Base-by-base conservation (phyloP, 2,797 vertebrate species). In the Xerus rutilus region DNA sequence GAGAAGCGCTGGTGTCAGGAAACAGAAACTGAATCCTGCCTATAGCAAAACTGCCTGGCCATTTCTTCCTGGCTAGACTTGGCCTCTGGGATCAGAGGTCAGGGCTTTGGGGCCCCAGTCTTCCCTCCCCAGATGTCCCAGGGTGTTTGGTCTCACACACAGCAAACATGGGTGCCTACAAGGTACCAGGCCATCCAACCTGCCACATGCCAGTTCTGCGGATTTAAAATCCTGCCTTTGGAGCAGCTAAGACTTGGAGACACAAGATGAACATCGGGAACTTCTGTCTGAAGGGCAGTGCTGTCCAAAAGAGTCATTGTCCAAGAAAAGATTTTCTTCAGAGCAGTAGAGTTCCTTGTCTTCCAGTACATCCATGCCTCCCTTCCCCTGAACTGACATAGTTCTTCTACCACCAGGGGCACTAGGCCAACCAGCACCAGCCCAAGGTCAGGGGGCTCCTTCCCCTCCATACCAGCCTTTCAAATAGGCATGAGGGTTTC, bases 1-100 rank as follows among this genome's bases (percentile, higher is more conserved):
- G 93, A 92, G 86, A 47, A 89, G 39, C 21, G 59, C 43, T 43
- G 85, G 54, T 45, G 10, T 39, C 47, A 20, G 93, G 97, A 98
- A 98, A 98, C 11, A 89, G 97, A 98, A 98, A 98, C 96, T 39
- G 86, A 98, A 95, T n/a, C 78, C 69, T 87, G 81, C 28, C 39
- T 21, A 1, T 8, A 39, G 39, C 45, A 81, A 96, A 89, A 67
- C n/a, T 10, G 5, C 43, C 7, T 77, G 74, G 49, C 30, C 76
- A n/a, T 47, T 45, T 47, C 54, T 45, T 59, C 35, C 14, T 28
- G 54, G 32, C 78, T 4, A 12, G n/a, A 67, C 67, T 57, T 59
- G 47, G 83, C 64, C 39, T 95, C 74, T 76, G 39, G 64, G 57
- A 49, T 62, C 57, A 25, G 45, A 84, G 65, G 69, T 93, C 70